A percentile compares a stretch with the other conserved stretches of the same genome.
Evolutionary conservation across 1,140 invertebrate species (phyloP).

Genomic region (Drosophila bipectinata): DNA sequence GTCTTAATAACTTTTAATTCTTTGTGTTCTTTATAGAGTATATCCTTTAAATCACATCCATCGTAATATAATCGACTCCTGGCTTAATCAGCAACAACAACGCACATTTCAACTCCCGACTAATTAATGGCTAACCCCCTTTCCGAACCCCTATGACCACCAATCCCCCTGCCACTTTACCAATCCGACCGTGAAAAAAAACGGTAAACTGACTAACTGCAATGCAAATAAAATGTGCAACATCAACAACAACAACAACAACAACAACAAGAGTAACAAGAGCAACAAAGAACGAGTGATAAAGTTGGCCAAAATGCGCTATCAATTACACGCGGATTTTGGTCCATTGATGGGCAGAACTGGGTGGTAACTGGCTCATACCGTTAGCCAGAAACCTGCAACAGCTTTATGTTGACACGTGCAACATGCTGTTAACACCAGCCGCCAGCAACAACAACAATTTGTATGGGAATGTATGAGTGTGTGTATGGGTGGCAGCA

Average conservation of each 20-base stretch:
- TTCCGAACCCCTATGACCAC: neutral
- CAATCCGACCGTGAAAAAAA: constrained; percentile 28
- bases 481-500: constrained; percentile 49
- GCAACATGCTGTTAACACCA: constrained; percentile 80
- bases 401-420: constrained; percentile 74
- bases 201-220: constrained; percentile 62
- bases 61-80: constrained; percentile 19
- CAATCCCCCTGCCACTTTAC: neutral
- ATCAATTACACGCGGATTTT: constrained; percentile 77
- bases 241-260: constrained; percentile 20
- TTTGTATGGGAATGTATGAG: constrained; percentile 13
- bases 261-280: neutral
- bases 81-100: constrained; percentile 62
- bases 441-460: constrained; percentile 31
- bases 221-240: constrained; percentile 69
- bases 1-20: too few relatives aligned
- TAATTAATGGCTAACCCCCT: constrained; percentile 62
- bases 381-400: constrained; percentile 43
- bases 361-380: constrained; percentile 8
- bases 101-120: constrained; percentile 39
- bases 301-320: constrained; percentile 72
- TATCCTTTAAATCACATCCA: too few relatives aligned
- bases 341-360: constrained; percentile 59
- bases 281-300: constrained; percentile 45
- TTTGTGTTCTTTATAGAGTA: too few relatives aligned